Evolutionary conservation across 2,797 vertebrate genomes (phyloP).

Genomic region (Argya squamiceps): DNA sequence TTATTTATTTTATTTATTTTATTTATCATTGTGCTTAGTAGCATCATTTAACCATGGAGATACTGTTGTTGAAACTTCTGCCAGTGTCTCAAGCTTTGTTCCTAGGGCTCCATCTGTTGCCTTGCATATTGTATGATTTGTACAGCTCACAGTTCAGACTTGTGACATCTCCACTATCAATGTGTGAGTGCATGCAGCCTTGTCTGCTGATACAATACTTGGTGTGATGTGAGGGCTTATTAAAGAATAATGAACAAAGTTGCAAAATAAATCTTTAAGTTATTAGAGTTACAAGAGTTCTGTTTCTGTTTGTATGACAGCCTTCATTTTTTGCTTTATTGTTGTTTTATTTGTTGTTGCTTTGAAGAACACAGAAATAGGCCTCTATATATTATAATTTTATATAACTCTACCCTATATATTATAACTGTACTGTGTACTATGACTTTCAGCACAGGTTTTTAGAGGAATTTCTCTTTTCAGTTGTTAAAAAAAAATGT

Average conservation of each 20-base stretch:
- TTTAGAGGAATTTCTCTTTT: not conserved
- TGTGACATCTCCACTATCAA: not conserved
- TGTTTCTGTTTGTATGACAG: not conserved
- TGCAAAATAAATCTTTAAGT: not conserved
- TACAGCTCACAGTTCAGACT: not conserved
- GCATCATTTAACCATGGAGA: not conserved
- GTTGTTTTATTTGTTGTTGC: not conserved
- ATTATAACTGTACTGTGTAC: not conserved
- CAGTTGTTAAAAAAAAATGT: not conserved
- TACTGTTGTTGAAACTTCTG: not conserved
- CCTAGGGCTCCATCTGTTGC: not conserved
- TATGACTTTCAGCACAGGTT: not conserved
- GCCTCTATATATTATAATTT: not conserved
- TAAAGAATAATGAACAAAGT: not conserved
- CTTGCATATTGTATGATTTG: not conserved
- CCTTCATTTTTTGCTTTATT: not conserved
- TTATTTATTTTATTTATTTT: not conserved
- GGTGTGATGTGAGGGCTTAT: not conserved
- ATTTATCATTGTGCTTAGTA: not conserved
- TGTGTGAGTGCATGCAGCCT: not conserved
- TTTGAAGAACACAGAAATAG: not conserved
- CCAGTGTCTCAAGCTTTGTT: not conserved
- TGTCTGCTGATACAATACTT: not conserved
- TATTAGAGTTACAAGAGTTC: not conserved
- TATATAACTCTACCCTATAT: not conserved